phyloP scores from a whole-genome alignment of 2,113 vertebrate genomes.

The Triplophysa siluroides region DNA sequence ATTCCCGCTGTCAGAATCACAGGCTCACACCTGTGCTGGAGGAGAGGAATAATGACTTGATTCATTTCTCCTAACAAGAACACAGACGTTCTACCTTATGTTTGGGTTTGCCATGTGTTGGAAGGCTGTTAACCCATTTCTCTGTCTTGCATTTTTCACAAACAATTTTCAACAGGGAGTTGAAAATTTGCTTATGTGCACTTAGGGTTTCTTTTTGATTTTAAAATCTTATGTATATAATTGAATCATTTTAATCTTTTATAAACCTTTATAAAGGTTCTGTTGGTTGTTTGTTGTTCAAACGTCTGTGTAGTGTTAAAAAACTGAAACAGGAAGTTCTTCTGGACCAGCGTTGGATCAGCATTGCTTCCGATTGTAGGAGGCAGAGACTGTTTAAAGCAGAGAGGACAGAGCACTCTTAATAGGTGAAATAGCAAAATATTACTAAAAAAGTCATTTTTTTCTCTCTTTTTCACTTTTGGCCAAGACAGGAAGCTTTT shows the following conservation, averaged over 20 bases:
- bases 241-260: no score
- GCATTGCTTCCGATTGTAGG: not conserved
- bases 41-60: slow-evolving; percentile 11
- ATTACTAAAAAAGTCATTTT: not conserved
- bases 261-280: no score
- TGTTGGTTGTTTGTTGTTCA: no score
- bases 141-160: slow-evolving; percentile 10
- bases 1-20: slow-evolving; percentile 8
- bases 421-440: not conserved
- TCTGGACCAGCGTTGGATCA: no score
- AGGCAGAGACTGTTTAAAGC: not conserved
- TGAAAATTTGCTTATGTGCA: not conserved
- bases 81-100: slow-evolving; percentile 19
- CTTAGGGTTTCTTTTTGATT: no score
- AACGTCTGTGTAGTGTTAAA: no score
- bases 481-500: not conserved
- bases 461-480: not conserved
- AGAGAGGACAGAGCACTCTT: not conserved
- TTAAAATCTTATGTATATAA: no score
- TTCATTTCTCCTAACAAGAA: not conserved
- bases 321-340: no score
- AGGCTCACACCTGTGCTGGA: slow-evolving; percentile 6
- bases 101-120: slow-evolving; percentile 19
- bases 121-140: not conserved
- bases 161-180: not conserved